Evolutionary conservation across 1,140 invertebrate genomes (phyloP).

Genomic region (Ostrea denselamellosa): DNA sequence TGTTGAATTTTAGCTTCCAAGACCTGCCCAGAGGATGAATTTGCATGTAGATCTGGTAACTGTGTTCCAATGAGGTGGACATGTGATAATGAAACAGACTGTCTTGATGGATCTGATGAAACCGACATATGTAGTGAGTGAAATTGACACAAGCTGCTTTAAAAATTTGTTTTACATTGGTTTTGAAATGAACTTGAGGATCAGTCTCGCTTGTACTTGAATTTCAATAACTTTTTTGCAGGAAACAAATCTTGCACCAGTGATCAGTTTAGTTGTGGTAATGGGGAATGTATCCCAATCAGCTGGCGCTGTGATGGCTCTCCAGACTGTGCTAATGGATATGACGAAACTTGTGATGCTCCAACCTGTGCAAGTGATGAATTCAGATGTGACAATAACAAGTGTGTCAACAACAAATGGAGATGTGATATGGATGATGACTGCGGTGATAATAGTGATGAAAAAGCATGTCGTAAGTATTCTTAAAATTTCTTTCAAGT

Average conservation of each 20-base stretch:
- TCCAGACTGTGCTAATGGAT: slow-evolving; percentile 74
- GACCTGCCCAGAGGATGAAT: slow-evolving; percentile 61
- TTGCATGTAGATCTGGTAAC: slow-evolving; percentile 82
- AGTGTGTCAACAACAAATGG: slow-evolving; percentile 95
- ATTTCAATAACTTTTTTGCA: slow-evolving; percentile 21
- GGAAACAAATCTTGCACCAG: slow-evolving; percentile 44
- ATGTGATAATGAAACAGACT: slow-evolving; percentile 87
- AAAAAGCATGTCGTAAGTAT: slow-evolving; percentile 64
- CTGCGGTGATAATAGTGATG: slow-evolving; percentile 91
- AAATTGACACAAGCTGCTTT: background rate
- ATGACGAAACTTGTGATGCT: slow-evolving; percentile 82
- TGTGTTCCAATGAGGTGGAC: slow-evolving; percentile 99
- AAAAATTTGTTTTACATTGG: background rate
- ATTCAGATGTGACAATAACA: slow-evolving; percentile 79
- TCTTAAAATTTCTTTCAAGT: background rate
- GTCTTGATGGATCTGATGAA: slow-evolving; percentile 89
- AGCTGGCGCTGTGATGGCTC: slow-evolving; percentile 83
- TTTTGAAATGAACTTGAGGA: background rate
- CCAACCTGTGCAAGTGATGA: slow-evolving; percentile 78
- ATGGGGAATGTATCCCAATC: slow-evolving; percentile 78
- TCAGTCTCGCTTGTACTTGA: background rate
- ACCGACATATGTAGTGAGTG: slow-evolving; percentile 83
- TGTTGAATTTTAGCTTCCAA: background rate
- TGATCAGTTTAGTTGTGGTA: slow-evolving; percentile 80
- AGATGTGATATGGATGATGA: slow-evolving; percentile 94